Conservation (phyloP, 53 echinoderm and acorn worm genomes). For the Glandiceps talaboti region DNA sequence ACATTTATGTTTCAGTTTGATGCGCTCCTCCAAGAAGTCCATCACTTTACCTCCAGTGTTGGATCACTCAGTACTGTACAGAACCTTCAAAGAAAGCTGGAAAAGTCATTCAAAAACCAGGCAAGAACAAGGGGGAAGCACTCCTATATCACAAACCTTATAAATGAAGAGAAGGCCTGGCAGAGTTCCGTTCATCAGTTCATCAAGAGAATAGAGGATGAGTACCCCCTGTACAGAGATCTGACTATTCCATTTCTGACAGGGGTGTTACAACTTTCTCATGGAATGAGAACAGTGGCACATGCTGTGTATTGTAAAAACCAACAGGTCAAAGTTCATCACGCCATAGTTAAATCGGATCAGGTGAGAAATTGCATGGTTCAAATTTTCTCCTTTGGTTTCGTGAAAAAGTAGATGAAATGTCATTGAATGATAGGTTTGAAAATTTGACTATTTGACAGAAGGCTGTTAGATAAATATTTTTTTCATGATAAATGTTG, state of each 20-base stretch:
- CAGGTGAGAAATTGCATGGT: too few species aligned
- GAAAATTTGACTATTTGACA: too few species aligned
- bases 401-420: too few species aligned
- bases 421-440: too few species aligned
- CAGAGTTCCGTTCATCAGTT: slow-evolving; percentile 64
- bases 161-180: slow-evolving; percentile 52
- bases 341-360: too few species aligned
- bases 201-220: slow-evolving; percentile 38
- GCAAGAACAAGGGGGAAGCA: not conserved
- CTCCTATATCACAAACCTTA: not conserved
- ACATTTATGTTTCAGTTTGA: slow-evolving; percentile 79
- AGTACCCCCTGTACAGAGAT: slow-evolving; percentile 73
- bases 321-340: not conserved
- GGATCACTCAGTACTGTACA: slow-evolving; percentile 60
- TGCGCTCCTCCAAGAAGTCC: slow-evolving; percentile 42
- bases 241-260: slow-evolving; percentile 56
- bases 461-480: too few species aligned
- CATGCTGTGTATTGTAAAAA: slow-evolving; percentile 20
- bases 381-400: too few species aligned
- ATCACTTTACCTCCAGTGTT: slow-evolving; percentile 59
- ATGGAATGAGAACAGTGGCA: slow-evolving; percentile 50
- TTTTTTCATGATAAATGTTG: too few species aligned
- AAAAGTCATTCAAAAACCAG: slow-evolving; percentile 5
- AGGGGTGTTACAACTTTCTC: slow-evolving; percentile 43
- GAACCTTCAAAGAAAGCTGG: slow-evolving; percentile 37